A percentile compares a stretch with the other conserved stretches of the same genome.
Conservation (phyloP, 2,113 vertebrate genomes). For the Maccullochella peelii region DNA sequence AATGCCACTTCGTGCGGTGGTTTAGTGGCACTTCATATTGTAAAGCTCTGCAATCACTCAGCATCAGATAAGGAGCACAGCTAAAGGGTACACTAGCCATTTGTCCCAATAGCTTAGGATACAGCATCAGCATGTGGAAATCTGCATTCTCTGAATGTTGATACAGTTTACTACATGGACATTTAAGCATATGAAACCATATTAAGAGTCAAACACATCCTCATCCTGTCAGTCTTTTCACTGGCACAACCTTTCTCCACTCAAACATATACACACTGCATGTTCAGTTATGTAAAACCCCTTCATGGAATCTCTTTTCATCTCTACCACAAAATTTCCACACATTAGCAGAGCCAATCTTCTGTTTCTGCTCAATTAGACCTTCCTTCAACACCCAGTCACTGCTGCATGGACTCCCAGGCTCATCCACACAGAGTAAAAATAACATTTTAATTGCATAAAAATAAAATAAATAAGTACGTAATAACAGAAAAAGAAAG, state of each 20-base stretch:
- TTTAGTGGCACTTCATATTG: conserved; percentile 75
- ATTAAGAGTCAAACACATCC: conserved; percentile 35
- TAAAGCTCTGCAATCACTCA: conserved; percentile 64
- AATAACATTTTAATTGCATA: conserved; percentile 73
- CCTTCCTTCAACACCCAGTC: conserved; percentile 38
- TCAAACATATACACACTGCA: not conserved
- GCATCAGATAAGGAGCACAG: conserved; percentile 57
- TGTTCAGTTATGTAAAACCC: conserved; percentile 51
- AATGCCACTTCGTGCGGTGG: conserved; percentile 66
- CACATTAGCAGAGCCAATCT: conserved; percentile 33
- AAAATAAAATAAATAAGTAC: conserved; percentile 70
- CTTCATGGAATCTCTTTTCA: conserved; percentile 35
- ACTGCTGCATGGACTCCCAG: conserved; percentile 12
- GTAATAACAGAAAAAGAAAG: conserved; percentile 67
- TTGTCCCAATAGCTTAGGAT: conserved; percentile 24
- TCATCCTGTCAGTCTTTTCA: conserved; percentile 17
- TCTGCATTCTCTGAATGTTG: conserved; percentile 3
- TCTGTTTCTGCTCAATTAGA: conserved; percentile 45
- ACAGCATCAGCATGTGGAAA: not conserved
- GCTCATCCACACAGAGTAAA: conserved; percentile 36
- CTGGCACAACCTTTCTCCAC: conserved; percentile 14
- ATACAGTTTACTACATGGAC: not conserved
- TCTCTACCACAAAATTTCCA: conserved; percentile 37
- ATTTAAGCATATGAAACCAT: conserved; percentile 12
- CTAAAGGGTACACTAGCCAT: conserved; percentile 29